phyloP scores from a whole-genome alignment of 2,797 vertebrate genomes.

The Thaleichthys pacificus region DNA sequence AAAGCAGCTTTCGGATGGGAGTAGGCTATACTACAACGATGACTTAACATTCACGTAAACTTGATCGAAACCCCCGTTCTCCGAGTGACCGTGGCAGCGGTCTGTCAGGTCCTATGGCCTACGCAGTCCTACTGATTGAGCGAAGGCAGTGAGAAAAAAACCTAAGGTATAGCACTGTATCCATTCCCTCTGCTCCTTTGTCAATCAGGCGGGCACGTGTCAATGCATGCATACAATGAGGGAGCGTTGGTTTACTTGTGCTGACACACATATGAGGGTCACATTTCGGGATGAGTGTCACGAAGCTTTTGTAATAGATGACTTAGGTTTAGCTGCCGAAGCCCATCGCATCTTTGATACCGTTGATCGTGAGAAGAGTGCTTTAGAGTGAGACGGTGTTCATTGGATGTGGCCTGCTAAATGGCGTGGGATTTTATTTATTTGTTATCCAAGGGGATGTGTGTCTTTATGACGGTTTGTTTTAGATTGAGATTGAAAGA shows the following conservation, averaged over 20 bases:
- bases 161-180: slow-evolving; percentile 51
- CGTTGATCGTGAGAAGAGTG: no score
- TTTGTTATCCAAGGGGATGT: no score
- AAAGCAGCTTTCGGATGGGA: background rate
- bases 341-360: background rate
- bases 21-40: no score
- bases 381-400: background rate
- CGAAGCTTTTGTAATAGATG: slow-evolving; percentile 31
- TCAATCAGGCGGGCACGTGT: slow-evolving; percentile 44
- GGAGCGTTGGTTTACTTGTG: slow-evolving; percentile 66
- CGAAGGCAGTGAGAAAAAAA: slow-evolving; percentile 39
- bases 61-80: background rate
- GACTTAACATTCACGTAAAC: no score
- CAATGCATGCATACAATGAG: slow-evolving; percentile 53
- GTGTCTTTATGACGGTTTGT: no score
- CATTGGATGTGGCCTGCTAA: no score
- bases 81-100: slow-evolving; percentile 1
- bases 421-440: no score
- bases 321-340: slow-evolving; percentile 41
- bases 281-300: slow-evolving; percentile 57
- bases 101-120: slow-evolving; percentile 25
- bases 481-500: no score
- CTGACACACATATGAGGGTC: slow-evolving; percentile 31
- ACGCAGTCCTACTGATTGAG: slow-evolving; percentile 38
- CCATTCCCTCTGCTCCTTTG: slow-evolving; percentile 41